Conservation (phyloP, 2,888 invertebrate species). For the Xanthostigma xanthostigma region DNA sequence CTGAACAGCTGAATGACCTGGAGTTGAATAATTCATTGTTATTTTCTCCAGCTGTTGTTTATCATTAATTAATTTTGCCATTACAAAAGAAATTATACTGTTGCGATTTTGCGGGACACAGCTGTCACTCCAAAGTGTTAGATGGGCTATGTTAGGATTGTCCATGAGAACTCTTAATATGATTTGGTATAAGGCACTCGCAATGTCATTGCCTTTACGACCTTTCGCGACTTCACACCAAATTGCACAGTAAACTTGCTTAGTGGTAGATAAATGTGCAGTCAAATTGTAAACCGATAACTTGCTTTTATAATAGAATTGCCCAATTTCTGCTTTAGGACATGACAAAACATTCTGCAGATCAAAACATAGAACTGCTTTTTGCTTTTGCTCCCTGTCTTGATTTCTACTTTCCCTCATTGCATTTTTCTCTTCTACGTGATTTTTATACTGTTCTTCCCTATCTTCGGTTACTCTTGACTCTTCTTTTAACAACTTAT, state of each 20-base stretch:
- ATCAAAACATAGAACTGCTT: slow-evolving; percentile 8
- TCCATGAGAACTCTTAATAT: slow-evolving; percentile 12
- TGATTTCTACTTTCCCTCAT: not conserved
- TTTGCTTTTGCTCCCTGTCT: not conserved
- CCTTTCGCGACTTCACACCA: slow-evolving; percentile 16
- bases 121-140: slow-evolving; percentile 14
- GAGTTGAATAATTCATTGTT: slow-evolving; percentile 8
- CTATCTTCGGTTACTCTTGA: not conserved
- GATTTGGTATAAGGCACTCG: slow-evolving; percentile 15
- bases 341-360: slow-evolving; percentile 15
- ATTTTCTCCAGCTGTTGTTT: slow-evolving; percentile 4
- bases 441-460: not conserved
- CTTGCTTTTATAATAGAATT: slow-evolving; percentile 15
- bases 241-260: slow-evolving; percentile 17
- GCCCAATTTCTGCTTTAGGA: slow-evolving; percentile 14
- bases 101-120: slow-evolving; percentile 12
- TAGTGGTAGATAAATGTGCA: slow-evolving; percentile 14
- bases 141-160: slow-evolving; percentile 9
- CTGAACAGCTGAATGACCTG: slow-evolving; percentile 8
- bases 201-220: slow-evolving; percentile 15
- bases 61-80: slow-evolving; percentile 4
- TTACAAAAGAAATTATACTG: slow-evolving; percentile 6
- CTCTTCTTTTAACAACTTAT: not conserved
- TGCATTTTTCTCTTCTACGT: not conserved
- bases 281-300: slow-evolving; percentile 16